Conservation (phyloP, 2,797 vertebrate genomes). For the Microcaecilia unicolor region DNA sequence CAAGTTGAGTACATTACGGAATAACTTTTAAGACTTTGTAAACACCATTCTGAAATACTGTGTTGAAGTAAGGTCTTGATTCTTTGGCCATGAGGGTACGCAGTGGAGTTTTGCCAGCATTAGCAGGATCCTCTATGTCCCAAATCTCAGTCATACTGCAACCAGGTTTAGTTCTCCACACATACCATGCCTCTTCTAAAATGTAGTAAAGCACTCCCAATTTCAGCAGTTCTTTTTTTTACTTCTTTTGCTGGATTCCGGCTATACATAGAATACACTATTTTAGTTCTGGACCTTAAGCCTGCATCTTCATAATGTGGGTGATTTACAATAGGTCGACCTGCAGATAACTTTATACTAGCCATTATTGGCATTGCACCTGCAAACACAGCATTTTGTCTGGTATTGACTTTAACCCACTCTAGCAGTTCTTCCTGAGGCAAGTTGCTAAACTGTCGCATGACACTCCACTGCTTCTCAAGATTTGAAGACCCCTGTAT, state of each 20-base stretch:
- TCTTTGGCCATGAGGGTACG: conserved; percentile 77
- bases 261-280: too few relatives aligned
- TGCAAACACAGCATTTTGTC: conserved; percentile 85
- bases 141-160: conserved; percentile 98
- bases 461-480: conserved; percentile 84
- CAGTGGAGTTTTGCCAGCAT: conserved; percentile 71
- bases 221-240: too few relatives aligned
- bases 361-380: conserved; percentile 98
- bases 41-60: conserved; percentile 81
- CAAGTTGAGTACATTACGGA: too few relatives aligned
- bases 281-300: too few relatives aligned
- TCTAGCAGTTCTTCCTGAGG: conserved; percentile 89
- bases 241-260: too few relatives aligned
- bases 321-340: conserved; percentile 86
- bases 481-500: conserved; percentile 81
- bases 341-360: conserved; percentile 84
- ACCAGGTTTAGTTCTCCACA: conserved; percentile 85
- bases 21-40: conserved; percentile 84
- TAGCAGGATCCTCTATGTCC: conserved; percentile 82
- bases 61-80: conserved; percentile 79
- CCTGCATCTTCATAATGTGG: conserved; percentile 94
- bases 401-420: conserved; percentile 83
- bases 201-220: too few relatives aligned
- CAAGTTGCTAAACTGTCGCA: conserved; percentile 93
- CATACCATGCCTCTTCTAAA: too few relatives aligned